Evolutionary conservation across 1,140 invertebrate genomes (phyloP), one percentile per base, ranked within the genome.

Genomic region (Drosophila bifasciata): DNA sequence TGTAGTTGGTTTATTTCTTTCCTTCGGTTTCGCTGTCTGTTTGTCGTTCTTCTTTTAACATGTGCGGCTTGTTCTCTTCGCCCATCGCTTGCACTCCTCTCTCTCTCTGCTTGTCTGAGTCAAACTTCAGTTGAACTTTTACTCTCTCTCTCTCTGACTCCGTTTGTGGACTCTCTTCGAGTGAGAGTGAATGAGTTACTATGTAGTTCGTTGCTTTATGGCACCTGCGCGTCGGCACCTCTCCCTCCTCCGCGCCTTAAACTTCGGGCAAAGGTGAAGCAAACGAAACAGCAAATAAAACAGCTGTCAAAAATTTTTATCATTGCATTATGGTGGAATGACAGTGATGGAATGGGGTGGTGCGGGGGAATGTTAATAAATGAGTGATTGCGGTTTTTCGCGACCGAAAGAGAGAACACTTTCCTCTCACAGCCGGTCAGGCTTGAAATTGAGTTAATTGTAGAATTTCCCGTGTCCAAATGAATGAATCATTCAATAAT

Each of bases 231-330:
- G 23, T 23, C 56, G 32, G 11, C 11, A 53, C n/a, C 59, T 25
- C 56, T 45, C 55, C n/a, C 28, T 11, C 28, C 28, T 3, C 32
- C 32, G 32, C 1, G 0, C 32, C 32, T 0, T 13, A 13, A 11
- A 13, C 3, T 1, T 3, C 13, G 32, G 11, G 44, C 48, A 32
- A 57, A 66, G 45, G 50, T 36, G 53, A 61, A 44, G 57, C 21
- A 40, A 53, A 56, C 62, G 16, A 39, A 55, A 67, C 36, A 68
- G 55, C 64, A 68, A 68, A 39, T 39, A 70, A 58, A 76, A 78
- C 76, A 79, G 77, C 77, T 79, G 77, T 76, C 77, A 52, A 46
- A 70, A 80, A 61, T 76, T 64, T 69, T 79, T 79, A 74, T 68
- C 49, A 73, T 68, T 61, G 53, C 50, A 71, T 58, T 23, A 44